Percentiles rank a stretch among this genome's conserved stretches.
These are phyloP conservation scores for Cydia splendana DNA, from an alignment of 1,140 invertebrate species.

Conservation along the genomic window DNA sequence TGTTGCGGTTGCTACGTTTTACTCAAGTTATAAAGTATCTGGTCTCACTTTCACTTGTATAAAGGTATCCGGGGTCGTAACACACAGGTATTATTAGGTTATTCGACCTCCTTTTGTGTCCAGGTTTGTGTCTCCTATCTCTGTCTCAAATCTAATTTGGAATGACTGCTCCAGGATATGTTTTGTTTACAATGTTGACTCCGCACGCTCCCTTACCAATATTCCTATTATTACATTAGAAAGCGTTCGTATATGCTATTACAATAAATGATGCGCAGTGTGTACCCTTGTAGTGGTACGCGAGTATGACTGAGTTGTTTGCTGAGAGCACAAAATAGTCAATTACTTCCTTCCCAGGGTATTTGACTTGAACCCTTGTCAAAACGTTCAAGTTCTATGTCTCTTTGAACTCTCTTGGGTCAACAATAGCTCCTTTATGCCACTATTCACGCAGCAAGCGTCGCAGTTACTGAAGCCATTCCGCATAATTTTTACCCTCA, in stretches of 20 bases:
- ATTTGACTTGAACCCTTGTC: conserved; percentile 6
- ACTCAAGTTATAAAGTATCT: conserved; percentile 56
- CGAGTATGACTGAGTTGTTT: neutral
- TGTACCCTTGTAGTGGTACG: neutral
- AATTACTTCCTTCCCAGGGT: conserved; percentile 1
- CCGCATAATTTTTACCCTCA: conserved; percentile 36
- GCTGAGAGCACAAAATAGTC: conserved; percentile 10
- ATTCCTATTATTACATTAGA: neutral
- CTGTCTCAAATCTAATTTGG: neutral
- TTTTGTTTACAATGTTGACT: neutral
- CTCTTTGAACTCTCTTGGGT: neutral
- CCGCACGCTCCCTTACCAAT: neutral
- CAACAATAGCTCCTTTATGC: neutral
- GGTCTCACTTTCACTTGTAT: conserved; percentile 42
- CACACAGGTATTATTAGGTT: conserved; percentile 16
- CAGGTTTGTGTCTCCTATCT: neutral
- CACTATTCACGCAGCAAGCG: conserved; percentile 1
- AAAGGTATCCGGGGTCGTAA: conserved; percentile 31
- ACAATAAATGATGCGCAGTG: neutral
- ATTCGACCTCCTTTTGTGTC: conserved; percentile 17
- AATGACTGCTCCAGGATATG: neutral
- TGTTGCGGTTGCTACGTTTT: conserved; percentile 57
- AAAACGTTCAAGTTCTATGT: conserved; percentile 1
- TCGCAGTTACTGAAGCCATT: conserved; percentile 28
- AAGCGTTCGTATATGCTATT: neutral